phyloP scores from a whole-genome alignment of 2,797 vertebrate genomes.

The Cirrhinus mrigala region DNA sequence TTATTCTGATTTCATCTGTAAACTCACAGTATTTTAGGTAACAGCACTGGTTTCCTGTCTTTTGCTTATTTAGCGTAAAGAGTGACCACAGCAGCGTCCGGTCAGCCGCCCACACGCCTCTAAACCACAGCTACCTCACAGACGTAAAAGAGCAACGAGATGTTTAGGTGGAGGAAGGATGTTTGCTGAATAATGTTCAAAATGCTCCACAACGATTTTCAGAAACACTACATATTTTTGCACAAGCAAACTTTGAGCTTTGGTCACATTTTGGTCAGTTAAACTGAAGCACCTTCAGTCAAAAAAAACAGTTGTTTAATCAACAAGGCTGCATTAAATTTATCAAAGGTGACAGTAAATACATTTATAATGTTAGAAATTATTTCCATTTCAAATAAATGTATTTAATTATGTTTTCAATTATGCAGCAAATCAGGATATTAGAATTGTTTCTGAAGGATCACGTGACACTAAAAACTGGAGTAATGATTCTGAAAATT shows the following conservation, averaged over 20 bases:
- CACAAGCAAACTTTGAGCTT: not conserved
- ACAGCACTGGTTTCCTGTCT: not conserved
- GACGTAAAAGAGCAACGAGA: not conserved
- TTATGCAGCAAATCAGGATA: too few species aligned
- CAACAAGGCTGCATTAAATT: too few species aligned
- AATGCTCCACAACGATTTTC: not conserved
- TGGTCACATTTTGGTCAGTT: not conserved
- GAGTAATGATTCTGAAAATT: too few species aligned
- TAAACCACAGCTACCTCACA: not conserved
- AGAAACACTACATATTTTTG: not conserved
- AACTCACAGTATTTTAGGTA: not conserved
- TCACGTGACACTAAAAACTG: too few species aligned
- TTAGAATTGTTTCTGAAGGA: too few species aligned
- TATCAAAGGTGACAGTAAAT: too few species aligned
- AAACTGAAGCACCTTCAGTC: not conserved
- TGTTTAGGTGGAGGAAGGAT: not conserved
- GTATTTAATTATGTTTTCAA: too few species aligned
- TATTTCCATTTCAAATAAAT: too few species aligned
- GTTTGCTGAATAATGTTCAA: not conserved
- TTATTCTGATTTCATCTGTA: not conserved
- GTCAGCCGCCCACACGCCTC: not conserved
- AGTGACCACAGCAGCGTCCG: not conserved
- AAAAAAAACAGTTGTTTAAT: not conserved
- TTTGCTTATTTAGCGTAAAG: not conserved
- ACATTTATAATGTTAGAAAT: too few species aligned